phyloP scores from a whole-genome alignment of 2,113 vertebrate species.

The Barnardius zonarius region DNA sequence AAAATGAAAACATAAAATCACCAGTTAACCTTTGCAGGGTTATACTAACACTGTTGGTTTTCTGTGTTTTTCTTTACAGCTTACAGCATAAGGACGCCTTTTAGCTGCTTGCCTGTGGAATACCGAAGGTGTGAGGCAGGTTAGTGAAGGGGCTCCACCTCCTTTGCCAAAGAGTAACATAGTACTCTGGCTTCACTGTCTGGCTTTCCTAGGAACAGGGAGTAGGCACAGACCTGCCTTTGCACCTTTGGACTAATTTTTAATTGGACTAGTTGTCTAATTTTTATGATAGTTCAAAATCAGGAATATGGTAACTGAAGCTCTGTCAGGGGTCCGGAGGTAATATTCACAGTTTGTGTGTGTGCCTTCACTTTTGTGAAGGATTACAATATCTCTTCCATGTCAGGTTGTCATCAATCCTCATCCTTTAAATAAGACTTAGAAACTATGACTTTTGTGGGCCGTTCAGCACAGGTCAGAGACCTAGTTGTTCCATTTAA shows the following conservation, averaged over 20 bases:
- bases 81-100: not conserved
- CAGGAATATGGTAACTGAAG: not conserved
- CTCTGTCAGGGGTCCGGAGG: not conserved
- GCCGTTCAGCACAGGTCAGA: not conserved
- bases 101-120: not conserved
- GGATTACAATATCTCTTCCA: not conserved
- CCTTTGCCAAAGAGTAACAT: not conserved
- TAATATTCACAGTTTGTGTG: not conserved
- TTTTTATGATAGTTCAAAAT: not conserved
- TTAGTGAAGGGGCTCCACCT: not conserved
- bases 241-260: not conserved
- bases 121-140: not conserved
- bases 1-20: not conserved
- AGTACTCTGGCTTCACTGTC: not conserved
- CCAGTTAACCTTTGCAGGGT: not conserved
- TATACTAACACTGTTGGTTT: not conserved
- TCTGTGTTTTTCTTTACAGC: not conserved
- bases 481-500: not conserved
- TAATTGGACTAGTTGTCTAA: not conserved
- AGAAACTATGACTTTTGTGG: not conserved
- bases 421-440: not conserved
- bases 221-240: not conserved
- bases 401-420: not conserved
- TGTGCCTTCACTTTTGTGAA: not conserved
- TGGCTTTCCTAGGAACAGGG: not conserved